Base-by-base conservation (phyloP, 1,140 invertebrate species). In the Drosophila mauritiana region DNA sequence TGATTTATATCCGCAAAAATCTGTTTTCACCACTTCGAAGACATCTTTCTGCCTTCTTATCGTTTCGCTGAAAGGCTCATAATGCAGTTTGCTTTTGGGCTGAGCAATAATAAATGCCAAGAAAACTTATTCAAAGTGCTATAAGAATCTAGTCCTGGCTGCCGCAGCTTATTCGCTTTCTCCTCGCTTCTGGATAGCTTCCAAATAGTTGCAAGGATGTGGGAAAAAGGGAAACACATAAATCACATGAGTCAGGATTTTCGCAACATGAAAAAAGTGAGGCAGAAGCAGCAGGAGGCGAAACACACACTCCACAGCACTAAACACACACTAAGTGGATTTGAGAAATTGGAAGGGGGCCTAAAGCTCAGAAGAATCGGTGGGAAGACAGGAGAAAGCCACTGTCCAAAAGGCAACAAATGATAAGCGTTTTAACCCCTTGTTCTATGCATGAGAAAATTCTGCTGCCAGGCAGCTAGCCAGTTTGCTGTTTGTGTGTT, bases 321-420 rank as follows among this genome's bases (percentile, higher is more conserved):
- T 85, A 85, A 85, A 88, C 83, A 88, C 79, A 89, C 72, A 82
- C 85, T 91, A 91, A 88, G 89, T 91, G 83, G 89, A 91, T 91
- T 91, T 90, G 70, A 55, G 74, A 77, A 51, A 22, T n/a, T 31
- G 5, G 52, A 27, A 5, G 31, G 31, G 11, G 42, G 22, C 25
- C 1, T 0, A 2, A 11, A 10, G 8, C 6, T 25, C 22, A 49
- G 46, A 49, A 31, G 25, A 48, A 48, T 48, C 25, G 31, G 15
- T 13, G 45, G 51, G 55, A 43, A 49, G 39, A 53, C 43, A 40
- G 31, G 27, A 55, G 49, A 45, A 64, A 73, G 61, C 17, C 40
- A 56, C 39, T 48, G 49, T 27, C 39, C 59, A 70, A 57, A 70
- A 70, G 68, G 64, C 68, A 72, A 70, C 65, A 72, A 72, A 77